These are phyloP conservation scores for Odobenus rosmarus DNA, from an alignment of 2,113 vertebrate genomes.

Conservation along the genomic window DNA sequence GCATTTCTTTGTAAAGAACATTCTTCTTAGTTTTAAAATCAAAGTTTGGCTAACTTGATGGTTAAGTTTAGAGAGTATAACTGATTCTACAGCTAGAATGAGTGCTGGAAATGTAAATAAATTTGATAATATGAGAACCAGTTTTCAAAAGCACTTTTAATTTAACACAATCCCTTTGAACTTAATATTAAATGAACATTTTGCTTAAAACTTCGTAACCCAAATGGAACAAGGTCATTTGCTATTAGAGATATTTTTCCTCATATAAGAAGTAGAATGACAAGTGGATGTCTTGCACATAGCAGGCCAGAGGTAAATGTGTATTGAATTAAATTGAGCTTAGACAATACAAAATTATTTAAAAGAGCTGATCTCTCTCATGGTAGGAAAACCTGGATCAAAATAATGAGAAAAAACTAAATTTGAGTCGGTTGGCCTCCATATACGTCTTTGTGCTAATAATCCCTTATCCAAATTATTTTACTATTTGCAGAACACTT, in stretches of 20 bases:
- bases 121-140: slow-evolving; percentile 19
- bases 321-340: slow-evolving; percentile 48
- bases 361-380: slow-evolving; percentile 6
- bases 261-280: slow-evolving; percentile 22
- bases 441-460: slow-evolving; percentile 19
- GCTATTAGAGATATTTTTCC: slow-evolving; percentile 30
- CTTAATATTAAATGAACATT: background rate
- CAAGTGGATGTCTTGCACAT: background rate
- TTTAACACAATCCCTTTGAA: slow-evolving; percentile 9
- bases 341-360: background rate
- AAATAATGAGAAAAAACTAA: slow-evolving; percentile 17
- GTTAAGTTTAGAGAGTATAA: slow-evolving; percentile 23
- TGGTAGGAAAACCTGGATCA: background rate
- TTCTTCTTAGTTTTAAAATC: slow-evolving; percentile 58
- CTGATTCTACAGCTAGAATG: background rate
- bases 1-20: slow-evolving; percentile 1
- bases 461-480: background rate
- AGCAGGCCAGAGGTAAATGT: background rate
- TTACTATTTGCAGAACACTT: slow-evolving; percentile 25
- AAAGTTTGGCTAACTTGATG: background rate
- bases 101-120: background rate
- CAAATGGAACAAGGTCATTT: slow-evolving; percentile 34
- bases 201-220: slow-evolving; percentile 32
- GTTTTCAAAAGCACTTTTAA: slow-evolving; percentile 28
- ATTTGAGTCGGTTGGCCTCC: background rate